Base-by-base conservation (phyloP, 2,888 invertebrate genomes). In the Epinotia bilunana region DNA sequence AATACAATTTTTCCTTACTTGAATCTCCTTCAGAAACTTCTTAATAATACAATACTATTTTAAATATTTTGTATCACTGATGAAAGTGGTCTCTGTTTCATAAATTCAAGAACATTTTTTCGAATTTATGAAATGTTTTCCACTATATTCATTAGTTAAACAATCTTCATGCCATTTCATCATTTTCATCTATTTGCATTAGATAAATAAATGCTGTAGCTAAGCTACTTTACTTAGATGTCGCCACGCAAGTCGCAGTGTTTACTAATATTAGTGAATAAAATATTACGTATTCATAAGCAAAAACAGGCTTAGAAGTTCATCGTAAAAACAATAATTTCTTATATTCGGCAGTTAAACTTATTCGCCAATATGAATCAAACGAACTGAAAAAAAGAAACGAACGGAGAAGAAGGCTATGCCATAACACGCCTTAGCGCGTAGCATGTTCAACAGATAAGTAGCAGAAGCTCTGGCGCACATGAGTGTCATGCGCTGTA, bases 51-150 rank as follows among this genome's bases (percentile, higher is more conserved):
- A 46, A 63, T 16, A 43, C 0, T 33, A 53, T 53, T 9, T 16
- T 11, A n/a, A 53, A 53, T 53, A n/a, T 2, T 16, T 28, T 16
- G 57, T 64, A 39, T 62, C 20, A 20, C 70, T 73, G 39, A 57
- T 53, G 11, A 18, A 39, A 43, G 68, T 62, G 61, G 67, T n/a
- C 55, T 20, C 18, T 49, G 64, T 58, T 74, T 74, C 74, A 74
- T 74, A 74, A 74, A 74, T 74, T 74, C 64, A 74, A 74, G 74
- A 18, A 16, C 13, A 55, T 2, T 16, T 65, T 63, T 65, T 74
- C 74, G 58, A 74, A 74, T 74, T 74, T 65, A 74, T 74, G 60
- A 74, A 74, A 74, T 58, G 60, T 58, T 39, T 39, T 39, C 63
- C 64, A 65, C 39, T 20, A 20, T 13, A 20, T 39, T 64, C 11